phyloP scores from a whole-genome alignment of 2,888 invertebrate genomes.

The Eristalinus sepulchralis region DNA sequence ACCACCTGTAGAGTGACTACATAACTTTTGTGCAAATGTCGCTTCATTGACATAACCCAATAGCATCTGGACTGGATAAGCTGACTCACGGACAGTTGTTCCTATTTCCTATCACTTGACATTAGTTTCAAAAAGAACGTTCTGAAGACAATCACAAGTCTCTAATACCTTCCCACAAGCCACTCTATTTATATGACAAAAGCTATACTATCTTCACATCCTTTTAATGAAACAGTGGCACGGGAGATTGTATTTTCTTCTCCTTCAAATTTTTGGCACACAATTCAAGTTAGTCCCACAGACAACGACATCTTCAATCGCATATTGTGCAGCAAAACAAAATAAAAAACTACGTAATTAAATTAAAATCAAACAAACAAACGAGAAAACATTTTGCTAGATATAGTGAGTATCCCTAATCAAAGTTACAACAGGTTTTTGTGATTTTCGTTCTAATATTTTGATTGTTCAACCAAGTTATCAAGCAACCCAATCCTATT shows the following conservation, averaged over 20 bases:
- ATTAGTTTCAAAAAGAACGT: not conserved
- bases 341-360: not conserved
- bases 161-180: no score
- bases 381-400: not conserved
- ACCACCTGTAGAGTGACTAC: not conserved
- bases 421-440: conserved; percentile 19
- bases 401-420: not conserved
- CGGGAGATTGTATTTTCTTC: not conserved
- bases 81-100: not conserved
- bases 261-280: not conserved
- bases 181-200: no score
- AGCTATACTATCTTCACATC: no score
- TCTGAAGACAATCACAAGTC: no score
- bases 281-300: not conserved
- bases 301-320: not conserved
- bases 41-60: not conserved
- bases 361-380: not conserved
- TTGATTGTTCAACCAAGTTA: conserved; percentile 15
- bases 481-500: not conserved
- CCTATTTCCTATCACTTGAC: not conserved
- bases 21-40: not conserved
- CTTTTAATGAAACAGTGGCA: no score
- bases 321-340: not conserved
- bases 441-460: conserved; percentile 22
- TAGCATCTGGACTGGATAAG: not conserved